Evolutionary conservation across 37 sponge, comb jelly and placozoan species (phyloP).

Genomic region (Cliona cf. orientalis): DNA sequence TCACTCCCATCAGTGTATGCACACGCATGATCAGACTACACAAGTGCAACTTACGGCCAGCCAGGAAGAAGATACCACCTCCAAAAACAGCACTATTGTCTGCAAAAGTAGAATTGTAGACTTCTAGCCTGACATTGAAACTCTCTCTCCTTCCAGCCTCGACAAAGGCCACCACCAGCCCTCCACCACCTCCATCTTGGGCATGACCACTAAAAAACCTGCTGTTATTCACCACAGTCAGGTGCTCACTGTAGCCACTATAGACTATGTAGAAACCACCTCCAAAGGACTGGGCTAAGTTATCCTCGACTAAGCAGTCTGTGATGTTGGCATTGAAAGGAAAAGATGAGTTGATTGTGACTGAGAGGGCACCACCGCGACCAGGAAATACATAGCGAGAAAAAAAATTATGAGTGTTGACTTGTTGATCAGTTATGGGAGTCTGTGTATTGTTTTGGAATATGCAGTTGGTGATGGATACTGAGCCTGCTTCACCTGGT

Average conservation of each 20-base stretch:
- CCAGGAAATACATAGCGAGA: constrained; percentile 12
- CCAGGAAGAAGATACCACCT: constrained; percentile 4
- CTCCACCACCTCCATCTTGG: neutral
- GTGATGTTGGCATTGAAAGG: neutral
- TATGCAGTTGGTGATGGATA: neutral
- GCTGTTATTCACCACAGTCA: neutral
- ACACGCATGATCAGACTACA: too few species aligned
- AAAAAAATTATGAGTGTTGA: too few species aligned
- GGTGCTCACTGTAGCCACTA: neutral
- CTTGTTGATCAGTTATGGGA: constrained; percentile 7
- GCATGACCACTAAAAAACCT: neutral
- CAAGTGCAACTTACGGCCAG: neutral
- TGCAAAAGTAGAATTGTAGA: neutral
- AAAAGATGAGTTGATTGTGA: neutral
- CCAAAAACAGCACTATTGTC: constrained; percentile 16
- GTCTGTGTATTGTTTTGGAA: constrained; percentile 32
- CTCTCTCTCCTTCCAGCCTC: neutral
- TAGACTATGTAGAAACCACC: constrained; percentile 43
- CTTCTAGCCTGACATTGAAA: neutral
- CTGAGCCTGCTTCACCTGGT: neutral
- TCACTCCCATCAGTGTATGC: too few species aligned
- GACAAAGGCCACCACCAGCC: neutral
- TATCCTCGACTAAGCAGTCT: constrained; percentile 18
- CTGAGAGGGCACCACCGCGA: constrained; percentile 20
- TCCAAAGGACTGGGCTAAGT: constrained; percentile 25